Evolutionary conservation across 2,113 vertebrate species (phyloP), one percentile per base, ranked within the genome.

Genomic region (Addax nasomaculatus): DNA sequence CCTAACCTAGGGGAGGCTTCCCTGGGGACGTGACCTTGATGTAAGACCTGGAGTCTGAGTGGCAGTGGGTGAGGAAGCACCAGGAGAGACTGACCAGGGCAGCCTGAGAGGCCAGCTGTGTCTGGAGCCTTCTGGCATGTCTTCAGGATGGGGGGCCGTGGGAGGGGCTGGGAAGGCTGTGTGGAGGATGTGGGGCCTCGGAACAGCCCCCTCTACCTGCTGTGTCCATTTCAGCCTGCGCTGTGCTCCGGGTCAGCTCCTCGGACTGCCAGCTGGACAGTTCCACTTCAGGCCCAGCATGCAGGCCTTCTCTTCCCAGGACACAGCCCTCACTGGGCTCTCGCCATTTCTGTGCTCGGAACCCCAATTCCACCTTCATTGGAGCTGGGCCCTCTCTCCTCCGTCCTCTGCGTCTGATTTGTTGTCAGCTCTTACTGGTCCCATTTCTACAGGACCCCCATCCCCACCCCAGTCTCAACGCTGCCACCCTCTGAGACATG

Each of bases 311-410:
- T 62, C 84, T 43, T 51, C 16, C 55, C 49, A 76, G 19, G 36
- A 47, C 13, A 15, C 7, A 0, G 8, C 85, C 97, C 93, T 96
- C 19, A 8, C 2, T 3, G 8, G 12, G 87, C 62, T 94, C 96
- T 85, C 67, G 92, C 92, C 0, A 0, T 51, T 36, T 85, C 93
- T 94, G 79, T 33, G 11, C 73, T 29, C 4, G 0, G 27, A 47
- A 36, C 19, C 62, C 57, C 33, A 29, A 2, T 55, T 79, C 70
- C 64, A 25, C 45, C 0, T 0, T 0, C n/a, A 0, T 1, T 6
- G 73, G 67, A 64, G 47, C 73, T 84, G n/a, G 14, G 91, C 33
- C 36, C 76, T 45, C 53, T 60, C 36, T 57, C 21, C 53, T 45
- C 11, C 4, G 0, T 79, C 36, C 10, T 27, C 15, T 10, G 2